Evolutionary conservation across 2,797 vertebrate species (phyloP).

Genomic region (Chrysocyon brachyurus): DNA sequence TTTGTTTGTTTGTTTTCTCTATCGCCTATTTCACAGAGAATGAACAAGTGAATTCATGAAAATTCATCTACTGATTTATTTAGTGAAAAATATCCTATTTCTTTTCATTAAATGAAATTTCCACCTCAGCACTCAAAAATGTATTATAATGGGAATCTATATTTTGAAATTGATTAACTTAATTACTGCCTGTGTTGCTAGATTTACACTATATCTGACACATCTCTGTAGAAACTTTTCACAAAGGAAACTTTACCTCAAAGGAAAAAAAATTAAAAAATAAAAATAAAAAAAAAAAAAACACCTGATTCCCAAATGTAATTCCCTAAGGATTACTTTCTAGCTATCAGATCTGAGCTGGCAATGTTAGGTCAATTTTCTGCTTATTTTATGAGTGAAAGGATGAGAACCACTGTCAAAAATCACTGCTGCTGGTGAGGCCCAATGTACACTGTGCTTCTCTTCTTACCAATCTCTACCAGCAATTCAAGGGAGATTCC

Average conservation of each 20-base stretch:
- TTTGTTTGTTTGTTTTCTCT: neutral
- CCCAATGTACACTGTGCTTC: neutral
- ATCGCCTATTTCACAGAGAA: neutral
- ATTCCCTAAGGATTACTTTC: constrained; percentile 86
- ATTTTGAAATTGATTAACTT: constrained; percentile 49
- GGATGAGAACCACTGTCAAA: constrained; percentile 86
- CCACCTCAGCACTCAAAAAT: constrained; percentile 38
- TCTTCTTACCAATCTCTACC: neutral
- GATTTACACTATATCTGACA: constrained; percentile 68
- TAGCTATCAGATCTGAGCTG: constrained; percentile 86
- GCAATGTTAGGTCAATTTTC: constrained; percentile 91
- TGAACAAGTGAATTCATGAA: neutral
- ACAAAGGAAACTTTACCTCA: constrained; percentile 28
- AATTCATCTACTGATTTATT: neutral
- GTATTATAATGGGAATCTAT: neutral
- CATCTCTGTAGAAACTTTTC: constrained; percentile 74
- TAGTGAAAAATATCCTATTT: constrained; percentile 30
- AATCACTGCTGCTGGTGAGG: neutral
- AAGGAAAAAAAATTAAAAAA: constrained; percentile 84
- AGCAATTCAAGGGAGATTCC: neutral
- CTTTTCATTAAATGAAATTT: constrained; percentile 49
- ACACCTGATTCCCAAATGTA: constrained; percentile 91
- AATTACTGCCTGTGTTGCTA: constrained; percentile 62
- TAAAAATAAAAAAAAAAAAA: constrained; percentile 88
- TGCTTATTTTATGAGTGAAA: constrained; percentile 93